Base-by-base conservation (phyloP, 1,140 invertebrate species). In the Galleria mellonella region DNA sequence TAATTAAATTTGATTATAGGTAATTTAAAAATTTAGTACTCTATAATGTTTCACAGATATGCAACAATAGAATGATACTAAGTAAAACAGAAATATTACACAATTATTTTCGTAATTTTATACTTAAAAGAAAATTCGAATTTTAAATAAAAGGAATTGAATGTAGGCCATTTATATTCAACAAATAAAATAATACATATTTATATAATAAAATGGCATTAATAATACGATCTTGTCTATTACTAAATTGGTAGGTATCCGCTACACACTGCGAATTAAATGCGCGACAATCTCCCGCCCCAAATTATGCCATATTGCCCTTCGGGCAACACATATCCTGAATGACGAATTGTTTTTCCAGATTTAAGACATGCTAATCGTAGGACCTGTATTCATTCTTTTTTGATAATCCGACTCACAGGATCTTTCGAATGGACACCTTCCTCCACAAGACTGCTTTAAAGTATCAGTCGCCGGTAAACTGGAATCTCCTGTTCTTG, bases 381-480 rank as follows among this genome's bases (percentile, higher is more conserved):
- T 23, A 23, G 17, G 17, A 23, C 17, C 17, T 23, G 17, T 23
- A 23, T 23, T 23, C 17, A 23, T 23, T 23, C 17, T 23, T 23
- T 23, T 23, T 3, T 23, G 17, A 23, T 23, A 23, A 23, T 6
- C 17, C 17, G 14, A 13, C 9, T 37, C 14, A 37, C 37, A 46
- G 39, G 55, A 49, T 36, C 52, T 37, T 55, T 46, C 48, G 51
- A 62, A 62, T 69, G 66, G 67, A 72, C 59, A 58, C 48, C 63
- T 36, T 29, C 40, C 10, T 55, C 57, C 37, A 47, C 47, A 40
- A 15, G 51, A 60, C 53, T 37, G 52, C 37, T 71, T 86, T 87
- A 87, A 43, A 87, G 72, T 64, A 87, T 78, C 71, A 87, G 75
- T 57, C 83, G 81, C 53, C 83, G 83, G 53, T 82, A 81, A 4